Percentiles rank a stretch among this genome's conserved stretches.
These are phyloP conservation scores for Megaleporinus macrocephalus DNA, from an alignment of 2,113 vertebrate genomes.

Conservation along the genomic window DNA sequence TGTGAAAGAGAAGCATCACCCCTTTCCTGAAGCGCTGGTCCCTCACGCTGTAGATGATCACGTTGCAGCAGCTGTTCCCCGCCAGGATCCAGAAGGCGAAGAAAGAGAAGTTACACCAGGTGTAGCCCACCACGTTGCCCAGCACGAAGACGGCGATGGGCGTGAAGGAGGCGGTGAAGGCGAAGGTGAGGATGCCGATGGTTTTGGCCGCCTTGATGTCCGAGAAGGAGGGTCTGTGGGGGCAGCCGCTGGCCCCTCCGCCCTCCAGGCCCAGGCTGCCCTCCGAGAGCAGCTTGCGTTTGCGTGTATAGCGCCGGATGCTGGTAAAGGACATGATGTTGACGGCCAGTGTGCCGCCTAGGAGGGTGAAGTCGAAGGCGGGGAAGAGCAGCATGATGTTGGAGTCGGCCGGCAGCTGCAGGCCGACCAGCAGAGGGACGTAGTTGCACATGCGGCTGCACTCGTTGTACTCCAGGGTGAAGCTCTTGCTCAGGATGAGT, in stretches of 20 bases:
- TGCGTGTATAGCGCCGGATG: conserved; percentile 75
- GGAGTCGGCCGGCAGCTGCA: conserved; percentile 63
- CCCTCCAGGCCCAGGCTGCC: conserved; percentile 60
- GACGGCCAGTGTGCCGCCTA: conserved; percentile 76
- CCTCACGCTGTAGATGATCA: conserved; percentile 83
- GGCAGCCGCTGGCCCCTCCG: conserved; percentile 60
- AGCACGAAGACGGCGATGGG: conserved; percentile 84
- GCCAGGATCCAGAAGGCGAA: conserved; percentile 86
- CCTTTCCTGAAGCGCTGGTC: conserved; percentile 84
- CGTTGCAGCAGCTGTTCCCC: conserved; percentile 86
- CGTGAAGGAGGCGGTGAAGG: conserved; percentile 81
- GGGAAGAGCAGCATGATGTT: conserved; percentile 82
- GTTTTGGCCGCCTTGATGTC: conserved; percentile 87
- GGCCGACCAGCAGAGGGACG: conserved; percentile 60
- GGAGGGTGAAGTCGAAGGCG: conserved; percentile 79
- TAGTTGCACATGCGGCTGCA: conserved; percentile 88
- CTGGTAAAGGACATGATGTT: conserved; percentile 82
- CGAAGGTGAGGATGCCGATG: conserved; percentile 82
- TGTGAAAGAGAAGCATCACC: conserved; percentile 77
- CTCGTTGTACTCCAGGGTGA: conserved; percentile 81
- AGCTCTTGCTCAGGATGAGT: conserved; percentile 73
- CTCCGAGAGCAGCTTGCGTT: conserved; percentile 78
- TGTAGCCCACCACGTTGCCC: conserved; percentile 81
- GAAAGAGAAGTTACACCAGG: conserved; percentile 87
- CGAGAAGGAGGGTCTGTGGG: conserved; percentile 80